Conservation (phyloP, 2,113 vertebrate species). For the Podarcis muralis region DNA sequence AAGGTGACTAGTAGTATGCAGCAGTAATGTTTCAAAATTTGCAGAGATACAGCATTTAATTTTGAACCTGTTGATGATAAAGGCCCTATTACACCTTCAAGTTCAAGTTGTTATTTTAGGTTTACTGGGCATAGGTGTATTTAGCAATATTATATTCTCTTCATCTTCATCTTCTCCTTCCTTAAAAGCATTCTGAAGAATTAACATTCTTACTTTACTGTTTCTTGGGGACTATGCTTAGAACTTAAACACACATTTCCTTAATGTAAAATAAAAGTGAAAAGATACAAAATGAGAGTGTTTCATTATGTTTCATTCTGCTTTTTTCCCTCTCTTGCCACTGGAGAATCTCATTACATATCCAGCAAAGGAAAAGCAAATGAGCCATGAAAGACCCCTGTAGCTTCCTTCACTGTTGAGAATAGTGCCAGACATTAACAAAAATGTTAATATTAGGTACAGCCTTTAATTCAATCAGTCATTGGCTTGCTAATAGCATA, state of each 20-base stretch:
- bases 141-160: constrained; percentile 47
- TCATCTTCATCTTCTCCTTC: constrained; percentile 18
- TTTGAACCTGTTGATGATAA: constrained; percentile 43
- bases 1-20: constrained; percentile 4
- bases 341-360: constrained; percentile 56
- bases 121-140: constrained; percentile 31
- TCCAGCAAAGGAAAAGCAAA: constrained; percentile 56
- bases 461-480: constrained; percentile 47
- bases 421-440: constrained; percentile 47
- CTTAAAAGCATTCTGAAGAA: constrained; percentile 45
- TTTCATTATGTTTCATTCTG: constrained; percentile 44
- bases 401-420: constrained; percentile 51
- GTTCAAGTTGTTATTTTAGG: constrained; percentile 42
- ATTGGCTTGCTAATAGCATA: constrained; percentile 36
- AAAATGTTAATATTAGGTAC: constrained; percentile 52
- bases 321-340: constrained; percentile 34
- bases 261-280: constrained; percentile 58
- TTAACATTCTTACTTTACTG: constrained; percentile 50
- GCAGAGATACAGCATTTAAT: constrained; percentile 14
- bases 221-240: constrained; percentile 38
- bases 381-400: constrained; percentile 47
- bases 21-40: constrained; percentile 37
- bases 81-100: constrained; percentile 24
- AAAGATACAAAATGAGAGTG: constrained; percentile 49
- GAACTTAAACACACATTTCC: constrained; percentile 46